Evolutionary conservation across 1,140 invertebrate genomes (phyloP).

Genomic region (Trichonephila inaurata): DNA sequence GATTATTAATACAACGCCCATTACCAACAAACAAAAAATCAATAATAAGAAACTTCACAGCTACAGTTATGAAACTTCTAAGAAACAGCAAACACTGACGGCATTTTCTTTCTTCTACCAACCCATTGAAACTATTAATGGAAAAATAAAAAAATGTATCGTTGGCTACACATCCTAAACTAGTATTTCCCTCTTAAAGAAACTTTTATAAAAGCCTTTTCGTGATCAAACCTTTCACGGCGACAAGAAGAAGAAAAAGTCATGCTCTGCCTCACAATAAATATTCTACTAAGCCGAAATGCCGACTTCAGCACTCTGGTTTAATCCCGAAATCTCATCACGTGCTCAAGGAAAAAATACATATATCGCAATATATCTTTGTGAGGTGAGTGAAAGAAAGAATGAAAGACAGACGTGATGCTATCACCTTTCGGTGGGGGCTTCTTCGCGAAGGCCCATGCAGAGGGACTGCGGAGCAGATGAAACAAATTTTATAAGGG

Average conservation of each 20-base stretch:
- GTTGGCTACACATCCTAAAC: slow-evolving; percentile 7
- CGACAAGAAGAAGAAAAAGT: neutral
- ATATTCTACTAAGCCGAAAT: slow-evolving; percentile 69
- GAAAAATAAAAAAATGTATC: slow-evolving; percentile 17
- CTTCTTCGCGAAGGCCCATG: neutral
- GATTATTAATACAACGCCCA: too few relatives aligned
- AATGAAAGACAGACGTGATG: slow-evolving; percentile 55
- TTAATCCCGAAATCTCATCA: slow-evolving; percentile 68
- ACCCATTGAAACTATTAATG: neutral
- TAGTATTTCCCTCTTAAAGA: slow-evolving; percentile 20
- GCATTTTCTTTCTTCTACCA: neutral
- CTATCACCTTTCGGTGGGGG: neutral
- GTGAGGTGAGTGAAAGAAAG: slow-evolving; percentile 15
- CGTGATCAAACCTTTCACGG: slow-evolving; percentile 61
- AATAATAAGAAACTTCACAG: too few relatives aligned
- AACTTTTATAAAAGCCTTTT: slow-evolving; percentile 56
- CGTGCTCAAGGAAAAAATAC: slow-evolving; percentile 59
- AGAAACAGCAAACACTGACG: too few relatives aligned
- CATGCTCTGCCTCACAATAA: slow-evolving; percentile 56
- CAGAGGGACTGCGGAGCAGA: neutral
- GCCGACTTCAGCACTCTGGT: slow-evolving; percentile 62
- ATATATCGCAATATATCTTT: slow-evolving; percentile 65
- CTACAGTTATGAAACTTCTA: too few relatives aligned
- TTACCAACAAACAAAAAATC: too few relatives aligned
- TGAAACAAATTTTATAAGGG: neutral